phyloP scores from a whole-genome alignment of 2,113 vertebrate species.

The mouse (Mus musculus) region DNA sequence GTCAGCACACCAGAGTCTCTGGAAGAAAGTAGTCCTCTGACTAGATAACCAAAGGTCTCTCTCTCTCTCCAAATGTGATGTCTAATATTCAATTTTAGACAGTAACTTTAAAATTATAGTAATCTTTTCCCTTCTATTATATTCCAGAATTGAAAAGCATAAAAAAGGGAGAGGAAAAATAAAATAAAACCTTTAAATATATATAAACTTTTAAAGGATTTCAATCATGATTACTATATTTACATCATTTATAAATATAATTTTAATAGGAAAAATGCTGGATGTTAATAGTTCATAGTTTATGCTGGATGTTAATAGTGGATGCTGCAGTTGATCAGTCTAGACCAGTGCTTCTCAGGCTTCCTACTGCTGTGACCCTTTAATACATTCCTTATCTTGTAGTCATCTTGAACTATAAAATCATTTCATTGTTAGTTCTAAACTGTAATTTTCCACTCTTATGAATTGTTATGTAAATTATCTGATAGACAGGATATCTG shows the following conservation, averaged over 20 bases:
- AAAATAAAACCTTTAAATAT: neutral
- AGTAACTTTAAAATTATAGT: slow-evolving; percentile 42
- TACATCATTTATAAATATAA: neutral
- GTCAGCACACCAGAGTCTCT: neutral
- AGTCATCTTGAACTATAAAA: neutral
- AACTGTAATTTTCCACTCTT: neutral
- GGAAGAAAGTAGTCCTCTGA: neutral
- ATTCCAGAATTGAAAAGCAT: neutral
- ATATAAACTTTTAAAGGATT: neutral
- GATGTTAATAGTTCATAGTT: neutral
- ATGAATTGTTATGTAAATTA: neutral
- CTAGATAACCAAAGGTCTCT: neutral
- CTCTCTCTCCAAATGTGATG: neutral
- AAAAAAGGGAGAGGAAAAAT: neutral
- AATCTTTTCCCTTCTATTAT: neutral
- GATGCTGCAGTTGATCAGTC: neutral
- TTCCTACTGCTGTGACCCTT: neutral
- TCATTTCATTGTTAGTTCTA: neutral
- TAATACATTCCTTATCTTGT: neutral
- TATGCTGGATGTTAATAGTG: neutral
- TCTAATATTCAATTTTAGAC: slow-evolving; percentile 7
- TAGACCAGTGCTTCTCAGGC: neutral
- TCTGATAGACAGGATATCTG: neutral
- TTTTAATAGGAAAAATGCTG: slow-evolving; percentile 8
- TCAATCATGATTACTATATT: neutral